Evolutionary conservation across 2,888 invertebrate genomes (phyloP), one percentile per base, ranked within the genome.

Genomic region (Dolichopus griseipennis): DNA sequence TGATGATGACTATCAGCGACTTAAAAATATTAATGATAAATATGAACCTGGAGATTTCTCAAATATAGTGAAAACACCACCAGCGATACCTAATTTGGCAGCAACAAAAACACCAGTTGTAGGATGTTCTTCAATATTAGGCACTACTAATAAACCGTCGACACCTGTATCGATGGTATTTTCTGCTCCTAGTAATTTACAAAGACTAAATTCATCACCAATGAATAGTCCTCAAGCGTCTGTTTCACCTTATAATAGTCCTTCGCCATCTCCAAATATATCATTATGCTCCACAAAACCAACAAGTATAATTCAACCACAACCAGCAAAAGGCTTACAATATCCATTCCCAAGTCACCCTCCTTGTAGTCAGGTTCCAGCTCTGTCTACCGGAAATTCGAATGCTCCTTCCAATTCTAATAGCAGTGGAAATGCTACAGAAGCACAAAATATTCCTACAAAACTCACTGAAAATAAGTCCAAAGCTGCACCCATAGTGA

Each of bases 1-100:
- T 81, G 97, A 97, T 79, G 97, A 97, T 80, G 97, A 97, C 79
- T 88, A 92, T 62, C 95, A 96, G 81, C 85, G 97, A 52, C 84
- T 97, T 69, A 95, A 95, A 80, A 93, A 92, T 75, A 90, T 92
- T 69, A 86, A 89, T 78, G 89, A 95, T 81, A 88, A 93, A 83
- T 88, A 93, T 83, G 87, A 95, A 83, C 88, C 85, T 70, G 84
- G 81, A 80, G 73, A 75, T 62, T 70, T 72, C 64, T 69, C 73
- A 9, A 75, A 75, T 69, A 65, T 70, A 52, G 65, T 67, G 2
- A 20, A 20, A 10, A 33, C 64, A 7, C 20, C 70, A 61, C 65
- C 27, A 70, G 10, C 67, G 72, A 71, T 80, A 67, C 80, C 81
- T 12, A 80, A 81, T 72, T 71, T 81, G 67, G 78, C 80, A 15